Conservation (phyloP, 1,140 invertebrate species). For the Psix sp. region DNA sequence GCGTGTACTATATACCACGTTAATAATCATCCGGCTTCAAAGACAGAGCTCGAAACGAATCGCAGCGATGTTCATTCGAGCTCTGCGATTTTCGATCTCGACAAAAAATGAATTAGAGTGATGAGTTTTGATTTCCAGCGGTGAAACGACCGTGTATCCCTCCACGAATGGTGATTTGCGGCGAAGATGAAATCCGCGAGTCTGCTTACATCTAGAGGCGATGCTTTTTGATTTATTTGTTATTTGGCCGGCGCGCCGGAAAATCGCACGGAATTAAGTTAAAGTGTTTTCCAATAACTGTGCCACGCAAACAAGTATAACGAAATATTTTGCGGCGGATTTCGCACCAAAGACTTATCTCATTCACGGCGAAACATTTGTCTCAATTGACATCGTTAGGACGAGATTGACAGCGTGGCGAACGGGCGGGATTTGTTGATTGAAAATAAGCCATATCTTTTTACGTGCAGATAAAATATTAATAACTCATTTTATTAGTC, state of each 20-base stretch:
- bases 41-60: constrained; percentile 49
- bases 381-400: constrained; percentile 29
- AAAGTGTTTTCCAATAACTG: constrained; percentile 12
- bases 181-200: constrained; percentile 35
- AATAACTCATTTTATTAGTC: too few species aligned
- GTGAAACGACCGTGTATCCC: constrained; percentile 38
- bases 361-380: constrained; percentile 7
- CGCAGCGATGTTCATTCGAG: constrained; percentile 19
- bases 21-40: constrained; percentile 51
- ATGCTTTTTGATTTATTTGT: constrained; percentile 43
- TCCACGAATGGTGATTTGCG: constrained; percentile 39
- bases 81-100: constrained; percentile 14
- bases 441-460: too few species aligned
- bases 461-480: too few species aligned
- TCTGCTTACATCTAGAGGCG: constrained; percentile 27
- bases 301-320: not conserved
- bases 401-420: too few species aligned
- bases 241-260: too few species aligned
- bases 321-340: constrained; percentile 2
- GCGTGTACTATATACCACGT: constrained; percentile 44
- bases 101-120: constrained; percentile 55
- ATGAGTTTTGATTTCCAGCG: constrained; percentile 53
- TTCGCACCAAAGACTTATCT: constrained; percentile 13
- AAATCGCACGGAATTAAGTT: constrained; percentile 26
- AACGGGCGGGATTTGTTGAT: too few species aligned